Evolutionary conservation across 2,113 vertebrate species (phyloP), one percentile per base, ranked within the genome.

Genomic region (Hepsetus odoe): DNA sequence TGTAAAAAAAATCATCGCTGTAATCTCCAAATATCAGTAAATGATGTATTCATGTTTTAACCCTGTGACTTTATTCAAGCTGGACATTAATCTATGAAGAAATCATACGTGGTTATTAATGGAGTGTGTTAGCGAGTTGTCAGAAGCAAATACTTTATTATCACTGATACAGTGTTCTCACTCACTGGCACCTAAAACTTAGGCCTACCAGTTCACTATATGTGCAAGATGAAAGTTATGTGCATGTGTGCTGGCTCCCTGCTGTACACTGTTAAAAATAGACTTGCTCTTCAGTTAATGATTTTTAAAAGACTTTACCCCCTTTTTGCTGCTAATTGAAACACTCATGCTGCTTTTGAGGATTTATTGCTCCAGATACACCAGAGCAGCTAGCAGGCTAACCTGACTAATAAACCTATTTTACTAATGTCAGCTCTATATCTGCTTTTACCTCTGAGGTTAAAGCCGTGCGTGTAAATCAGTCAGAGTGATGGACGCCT

Each of bases 191-290:
- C 20, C 38, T n/a, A 53, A 53, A 51, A 18, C 38, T 44, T 22
- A 74, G 20, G 16, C 22, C 67, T 55, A 22, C 7, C 58, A 44
- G 33, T 73, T 61, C 70, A 80, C n/a, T 44, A 28, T 35, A 22
- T 38, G 35, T 38, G 35, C 8, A 26, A 44, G 26, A 35, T 46
- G 68, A 30, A 75, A 72, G 58, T 56, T 22, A 66, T 26, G 22
- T 61, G 28, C 68, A 30, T 30, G 1, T 58, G 33, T 32, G 24
- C 16, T 3, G 16, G 12, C 28, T 59, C 10, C 62, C 62, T 16
- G 40, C 22, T 26, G 51, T 55, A 11, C 33, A n/a, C 51, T 28
- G 42, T 85, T 84, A 22, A 70, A 82, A 82, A 74, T 53, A 82
- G 58, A 80, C 66, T 35, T 3, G 14, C 51, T 72, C 20, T 61